phyloP scores from a whole-genome alignment of 2,113 vertebrate species.

The Clarias magur region DNA sequence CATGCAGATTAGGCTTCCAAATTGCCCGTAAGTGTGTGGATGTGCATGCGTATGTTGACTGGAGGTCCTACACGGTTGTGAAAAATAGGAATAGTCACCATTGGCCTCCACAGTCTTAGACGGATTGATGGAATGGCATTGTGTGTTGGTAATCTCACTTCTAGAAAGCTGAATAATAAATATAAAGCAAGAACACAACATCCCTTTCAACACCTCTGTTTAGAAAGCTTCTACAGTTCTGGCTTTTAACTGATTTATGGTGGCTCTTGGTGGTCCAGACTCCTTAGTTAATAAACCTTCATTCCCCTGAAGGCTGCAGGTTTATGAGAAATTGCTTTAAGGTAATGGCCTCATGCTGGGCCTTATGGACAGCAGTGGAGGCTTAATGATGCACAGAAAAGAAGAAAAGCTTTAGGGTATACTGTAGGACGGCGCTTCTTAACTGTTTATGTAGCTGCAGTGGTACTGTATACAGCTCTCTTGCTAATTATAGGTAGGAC shows the following conservation, averaged over 20 bases:
- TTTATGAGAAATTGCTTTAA: not conserved
- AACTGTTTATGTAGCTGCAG: not conserved
- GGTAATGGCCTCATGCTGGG: not conserved
- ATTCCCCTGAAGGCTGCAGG: not conserved
- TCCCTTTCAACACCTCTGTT: not conserved
- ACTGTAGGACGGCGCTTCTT: not conserved
- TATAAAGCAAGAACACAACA: not conserved
- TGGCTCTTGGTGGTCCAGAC: not conserved
- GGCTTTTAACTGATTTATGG: not conserved
- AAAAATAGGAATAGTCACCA: too few species aligned
- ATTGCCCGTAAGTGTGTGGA: too few species aligned
- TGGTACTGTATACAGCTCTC: not conserved
- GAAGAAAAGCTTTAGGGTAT: not conserved
- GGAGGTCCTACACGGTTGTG: too few species aligned
- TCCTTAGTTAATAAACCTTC: not conserved
- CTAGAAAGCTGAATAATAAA: not conserved
- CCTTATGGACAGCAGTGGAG: not conserved
- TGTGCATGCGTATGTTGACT: too few species aligned
- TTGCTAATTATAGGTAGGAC: not conserved
- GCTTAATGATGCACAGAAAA: not conserved
- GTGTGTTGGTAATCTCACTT: not conserved
- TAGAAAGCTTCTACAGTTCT: not conserved
- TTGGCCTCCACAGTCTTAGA: too few species aligned
- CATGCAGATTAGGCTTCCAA: too few species aligned
- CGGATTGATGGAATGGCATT: too few species aligned